phyloP scores from a whole-genome alignment of 1,140 invertebrate genomes.

The Frieseomelitta varia region DNA sequence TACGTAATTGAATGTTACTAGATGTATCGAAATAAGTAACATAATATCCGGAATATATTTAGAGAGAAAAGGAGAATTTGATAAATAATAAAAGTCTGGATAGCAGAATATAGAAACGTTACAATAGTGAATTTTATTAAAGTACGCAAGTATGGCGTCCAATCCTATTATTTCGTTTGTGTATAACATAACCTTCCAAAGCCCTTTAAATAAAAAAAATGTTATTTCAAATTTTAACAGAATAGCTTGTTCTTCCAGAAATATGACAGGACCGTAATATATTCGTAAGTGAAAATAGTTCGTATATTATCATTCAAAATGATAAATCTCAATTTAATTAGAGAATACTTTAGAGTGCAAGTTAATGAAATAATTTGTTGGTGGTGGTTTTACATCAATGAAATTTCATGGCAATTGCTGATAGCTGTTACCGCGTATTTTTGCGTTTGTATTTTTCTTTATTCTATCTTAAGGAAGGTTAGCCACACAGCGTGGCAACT shows the following conservation, averaged over 20 bases:
- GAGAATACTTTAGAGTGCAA: constrained; percentile 59
- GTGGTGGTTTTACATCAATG: constrained; percentile 79
- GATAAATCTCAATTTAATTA: constrained; percentile 51
- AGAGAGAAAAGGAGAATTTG: background rate
- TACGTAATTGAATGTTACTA: background rate
- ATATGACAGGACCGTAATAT: constrained; percentile 52
- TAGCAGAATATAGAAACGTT: background rate
- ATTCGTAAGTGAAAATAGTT: constrained; percentile 31
- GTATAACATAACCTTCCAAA: constrained; percentile 47
- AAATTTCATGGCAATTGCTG: constrained; percentile 77
- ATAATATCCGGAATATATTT: background rate
- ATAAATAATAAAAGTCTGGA: background rate
- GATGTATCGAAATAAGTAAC: background rate
- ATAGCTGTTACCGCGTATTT: constrained; percentile 75
- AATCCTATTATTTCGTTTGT: constrained; percentile 31
- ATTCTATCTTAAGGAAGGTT: constrained; percentile 74
- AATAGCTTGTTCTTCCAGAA: constrained; percentile 18
- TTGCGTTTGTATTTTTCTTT: constrained; percentile 75
- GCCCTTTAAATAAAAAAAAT: constrained; percentile 9
- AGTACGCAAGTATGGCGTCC: constrained; percentile 44
- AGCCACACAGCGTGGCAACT: constrained; percentile 78
- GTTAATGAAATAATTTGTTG: constrained; percentile 73
- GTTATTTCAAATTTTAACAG: background rate
- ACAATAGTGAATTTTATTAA: constrained; percentile 23
- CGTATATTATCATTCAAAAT: constrained; percentile 32